Evolutionary conservation across 2,113 vertebrate species (phyloP), one percentile per base, ranked within the genome.

Genomic region (Antidorcas marsupialis): DNA sequence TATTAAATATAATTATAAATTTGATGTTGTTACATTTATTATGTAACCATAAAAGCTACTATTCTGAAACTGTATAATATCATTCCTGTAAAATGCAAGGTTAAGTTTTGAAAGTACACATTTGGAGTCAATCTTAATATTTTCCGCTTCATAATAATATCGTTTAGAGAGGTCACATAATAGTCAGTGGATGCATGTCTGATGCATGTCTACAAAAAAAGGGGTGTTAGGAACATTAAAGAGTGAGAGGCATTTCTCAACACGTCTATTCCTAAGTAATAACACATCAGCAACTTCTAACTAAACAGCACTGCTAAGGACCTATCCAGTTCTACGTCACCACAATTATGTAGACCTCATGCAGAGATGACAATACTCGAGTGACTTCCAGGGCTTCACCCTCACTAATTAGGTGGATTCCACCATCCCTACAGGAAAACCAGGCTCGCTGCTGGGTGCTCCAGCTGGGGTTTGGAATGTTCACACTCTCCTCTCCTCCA

Each of bases 331-430:
- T 71, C 62, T 55, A 78, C 28, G 50, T 57, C 86, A 36, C 45
- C 86, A 55, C 50, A 93, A 67, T 96, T 79, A 97, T 2, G 52
- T 50, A 91, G 90, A 95, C 52, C 45, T 30, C 94, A 71, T 55
- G 92, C 92, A 90, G 96, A 90, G 96, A 53, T 25, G 81, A 87
- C 74, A 87, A 14, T 21, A 39, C 60, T 87, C 94, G 85, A 57
- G 88, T 76, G 88, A 53, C 33, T 71, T 43, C 67, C 91, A 82
- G 88, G 87, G 21, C 88, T 82, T 95, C 85, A 10, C 36, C 16
- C 71, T 96, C 62, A 57, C 94, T 90, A 64, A 96, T 36, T 57
- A 96, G 81, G 88, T 33, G 17, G 92, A 94, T 43, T 87, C 79
- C 27, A 76, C 21, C 6, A 55, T 10, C 28, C 25, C 55, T 19